Base-by-base conservation (phyloP, 1,140 invertebrate genomes). In the Formica exsecta region DNA sequence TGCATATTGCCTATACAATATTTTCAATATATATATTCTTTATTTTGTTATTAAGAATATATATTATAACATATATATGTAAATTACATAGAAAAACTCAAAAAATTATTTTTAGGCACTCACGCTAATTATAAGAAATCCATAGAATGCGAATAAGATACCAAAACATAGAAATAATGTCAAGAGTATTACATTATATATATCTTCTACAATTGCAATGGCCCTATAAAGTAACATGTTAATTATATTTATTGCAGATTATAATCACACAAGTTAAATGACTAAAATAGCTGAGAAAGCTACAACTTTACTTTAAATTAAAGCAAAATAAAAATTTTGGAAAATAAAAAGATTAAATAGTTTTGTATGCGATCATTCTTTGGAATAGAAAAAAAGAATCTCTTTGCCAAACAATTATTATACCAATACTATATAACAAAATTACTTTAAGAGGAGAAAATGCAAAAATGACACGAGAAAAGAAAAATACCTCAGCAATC, bases 401-500 rank as follows among this genome's bases (percentile, higher is more conserved):
- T 19, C 19, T 36, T 19, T 65, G 16, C 7, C 5, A 41, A 66
- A n/a, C 41, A 44, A 44, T 38, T 22, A 44, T 36, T 16, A 44
- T 6, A 25, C 5, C 16, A 16, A 41, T 38, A 66, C 11, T 68
- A 16, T 68, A 36, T 13, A 4, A 13, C 22, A 44, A 25, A 68
- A 4, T 36, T 9, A 38, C 32, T 65, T 65, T 7, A 16, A 65
- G 36, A 36, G 19, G 36, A 65, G 6, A 38, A 36, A 9, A n/a
- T n/a, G 44, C 64, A 36, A 65, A 68, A 25, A 13, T 68, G 13
- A 38, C 36, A n/a, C 32, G n/a, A 65, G 22, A 65, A 48, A 48
- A 48, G 8, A 8, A 48, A 48, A 48, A n/a, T 32, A 85, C 74
- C 83, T 85, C 19, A 68, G 22, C 16, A 86, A 48, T 6, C 75